These are phyloP conservation scores for Cosmopolites sordidus DNA, from an alignment of 2,888 invertebrate genomes.

Conservation along the genomic window DNA sequence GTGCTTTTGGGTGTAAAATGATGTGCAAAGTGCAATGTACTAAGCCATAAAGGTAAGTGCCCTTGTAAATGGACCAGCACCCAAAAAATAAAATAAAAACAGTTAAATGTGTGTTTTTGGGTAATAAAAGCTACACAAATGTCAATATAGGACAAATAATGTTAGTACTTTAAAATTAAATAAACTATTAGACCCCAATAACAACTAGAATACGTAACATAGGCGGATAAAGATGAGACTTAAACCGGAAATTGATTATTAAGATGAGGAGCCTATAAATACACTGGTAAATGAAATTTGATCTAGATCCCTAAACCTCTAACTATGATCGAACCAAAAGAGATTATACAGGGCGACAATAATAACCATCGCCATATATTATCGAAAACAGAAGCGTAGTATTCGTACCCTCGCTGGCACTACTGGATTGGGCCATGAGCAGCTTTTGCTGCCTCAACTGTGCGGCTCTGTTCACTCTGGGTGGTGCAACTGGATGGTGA, in stretches of 20 bases:
- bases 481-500: constrained; percentile 30
- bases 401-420: constrained; percentile 45
- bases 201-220: neutral
- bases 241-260: too few species aligned
- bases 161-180: neutral
- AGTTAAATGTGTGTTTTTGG: neutral
- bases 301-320: constrained; percentile 4
- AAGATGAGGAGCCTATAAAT: too few species aligned
- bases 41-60: constrained; percentile 1
- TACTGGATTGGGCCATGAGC: constrained; percentile 36
- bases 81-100: constrained; percentile 11
- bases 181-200: constrained; percentile 4
- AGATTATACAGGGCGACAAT: constrained; percentile 15
- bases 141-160: neutral
- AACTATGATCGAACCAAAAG: constrained; percentile 8
- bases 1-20: neutral
- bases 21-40: constrained; percentile 22
- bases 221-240: neutral
- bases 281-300: neutral
- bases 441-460: constrained; percentile 48
- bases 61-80: constrained; percentile 9
- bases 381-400: constrained; percentile 2
- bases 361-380: constrained; percentile 14
- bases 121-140: constrained; percentile 29
- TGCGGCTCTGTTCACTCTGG: constrained; percentile 46